Conservation (phyloP, 2,888 invertebrate species). For the Cecidostiba fungosa region DNA sequence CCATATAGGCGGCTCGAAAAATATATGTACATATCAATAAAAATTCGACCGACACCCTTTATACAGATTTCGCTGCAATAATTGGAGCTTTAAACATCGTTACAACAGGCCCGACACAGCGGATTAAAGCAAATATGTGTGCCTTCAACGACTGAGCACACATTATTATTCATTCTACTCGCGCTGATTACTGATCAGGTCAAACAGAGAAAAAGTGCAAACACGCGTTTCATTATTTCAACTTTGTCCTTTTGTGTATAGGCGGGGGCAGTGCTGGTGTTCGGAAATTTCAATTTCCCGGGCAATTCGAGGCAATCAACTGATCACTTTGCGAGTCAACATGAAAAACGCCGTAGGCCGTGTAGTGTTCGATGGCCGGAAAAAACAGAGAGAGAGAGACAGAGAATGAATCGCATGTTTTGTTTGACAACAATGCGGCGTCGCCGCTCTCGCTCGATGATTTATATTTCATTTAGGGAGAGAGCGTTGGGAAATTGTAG, state of each 20-base stretch:
- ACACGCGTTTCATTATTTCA: background rate
- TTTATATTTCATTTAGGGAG: background rate
- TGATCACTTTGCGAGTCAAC: background rate
- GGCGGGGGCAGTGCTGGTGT: background rate
- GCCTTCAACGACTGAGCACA: background rate
- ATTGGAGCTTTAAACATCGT: conserved; percentile 9
- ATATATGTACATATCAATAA: background rate
- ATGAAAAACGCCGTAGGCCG: background rate
- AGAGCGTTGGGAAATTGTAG: background rate
- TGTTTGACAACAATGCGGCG: background rate
- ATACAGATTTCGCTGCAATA: background rate
- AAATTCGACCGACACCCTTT: background rate
- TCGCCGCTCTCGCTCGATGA: background rate
- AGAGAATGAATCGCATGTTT: background rate
- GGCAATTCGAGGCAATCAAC: background rate
- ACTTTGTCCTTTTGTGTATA: background rate
- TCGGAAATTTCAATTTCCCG: conserved; percentile 8
- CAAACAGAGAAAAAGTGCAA: background rate
- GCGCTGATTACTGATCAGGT: background rate
- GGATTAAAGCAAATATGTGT: background rate
- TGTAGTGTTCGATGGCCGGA: background rate
- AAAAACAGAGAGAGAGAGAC: background rate
- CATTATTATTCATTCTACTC: background rate
- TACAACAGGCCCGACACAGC: background rate
- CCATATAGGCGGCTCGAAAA: background rate